Base-by-base conservation (phyloP, 2,797 vertebrate species). In the Alosa sapidissima region DNA sequence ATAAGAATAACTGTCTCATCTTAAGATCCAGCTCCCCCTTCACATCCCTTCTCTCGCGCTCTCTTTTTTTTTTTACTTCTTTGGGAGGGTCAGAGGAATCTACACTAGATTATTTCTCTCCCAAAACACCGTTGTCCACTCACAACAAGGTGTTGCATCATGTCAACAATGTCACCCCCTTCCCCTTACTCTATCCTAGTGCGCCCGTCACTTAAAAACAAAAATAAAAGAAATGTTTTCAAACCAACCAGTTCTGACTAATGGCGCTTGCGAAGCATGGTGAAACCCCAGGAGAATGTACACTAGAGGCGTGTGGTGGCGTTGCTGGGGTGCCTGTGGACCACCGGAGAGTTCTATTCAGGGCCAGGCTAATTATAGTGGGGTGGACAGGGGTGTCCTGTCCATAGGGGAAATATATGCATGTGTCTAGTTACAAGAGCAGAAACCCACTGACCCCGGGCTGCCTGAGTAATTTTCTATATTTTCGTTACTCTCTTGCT, bases 291-390 rank as follows among this genome's bases (percentile, higher is more conserved):
- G 68, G 36, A 75, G 36, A 36, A 21, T 3, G 28, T 68, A 0
- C 62, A 68, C 62, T 33, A 36, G n/a, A 45, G 68, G 33, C 65
- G 13, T 6, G 36, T 72, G 28, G 33, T 45, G 68, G 28, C 36
- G 33, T 36, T 19, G 3, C 10, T 21, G 33, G 52, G 47, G n/a
- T 78, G 52, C 41, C 2, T 8, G 48, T 60, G 65, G n/a, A 51
- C 51, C 55, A 36, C 51, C 28, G 24, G 65, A 49, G 62, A 41
- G 82, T 84, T 83, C 81, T 49, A 83, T 87, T 83, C 83, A 81
- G 85, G 84, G 81, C n/a, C 36, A 84, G 84, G 81, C 81, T 87
- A 85, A 88, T 87, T 84, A 88, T 89, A 88, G 84, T 87, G 82
- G 13, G 36, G 68, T 41, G 68, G 41, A 5, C 65, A 14, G 65